These are phyloP conservation scores for Gasterosteus aculeatus DNA, from an alignment of 2,113 vertebrate species.

Conservation along the genomic window DNA sequence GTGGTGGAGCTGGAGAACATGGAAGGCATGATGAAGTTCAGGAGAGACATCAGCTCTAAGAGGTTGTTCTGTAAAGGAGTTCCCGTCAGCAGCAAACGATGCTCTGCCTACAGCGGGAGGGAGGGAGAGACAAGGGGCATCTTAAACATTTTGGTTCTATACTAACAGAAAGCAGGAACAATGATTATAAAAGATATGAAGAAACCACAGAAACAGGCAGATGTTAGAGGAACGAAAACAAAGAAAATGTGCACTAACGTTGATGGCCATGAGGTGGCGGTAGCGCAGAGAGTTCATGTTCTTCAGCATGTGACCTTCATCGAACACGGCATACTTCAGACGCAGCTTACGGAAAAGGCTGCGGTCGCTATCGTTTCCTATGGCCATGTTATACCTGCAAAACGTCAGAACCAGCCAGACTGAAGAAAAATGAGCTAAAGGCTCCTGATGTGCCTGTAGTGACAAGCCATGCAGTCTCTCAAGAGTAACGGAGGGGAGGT, in stretches of 20 bases:
- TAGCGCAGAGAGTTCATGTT: constrained; percentile 96
- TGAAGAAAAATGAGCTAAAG: neutral
- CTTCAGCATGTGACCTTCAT: constrained; percentile 99
- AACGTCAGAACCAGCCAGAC: constrained; percentile 5
- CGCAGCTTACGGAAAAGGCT: constrained; percentile 89
- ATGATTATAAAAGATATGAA: neutral
- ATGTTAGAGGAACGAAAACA: neutral
- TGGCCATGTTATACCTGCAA: constrained; percentile 90
- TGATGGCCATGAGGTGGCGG: constrained; percentile 95
- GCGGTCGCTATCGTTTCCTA: constrained; percentile 90
- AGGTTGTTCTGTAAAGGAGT: constrained; percentile 97
- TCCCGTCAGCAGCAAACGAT: constrained; percentile 92
- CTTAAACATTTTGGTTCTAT: neutral
- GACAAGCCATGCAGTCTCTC: neutral
- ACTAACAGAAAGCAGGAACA: neutral
- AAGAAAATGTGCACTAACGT: constrained; percentile 68
- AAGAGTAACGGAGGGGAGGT: neutral
- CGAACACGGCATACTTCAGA: constrained; percentile 92
- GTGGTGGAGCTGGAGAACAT: constrained; percentile 95
- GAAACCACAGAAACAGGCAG: neutral
- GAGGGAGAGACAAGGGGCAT: neutral
- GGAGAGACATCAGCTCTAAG: constrained; percentile 93
- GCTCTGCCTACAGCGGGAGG: constrained; percentile 83
- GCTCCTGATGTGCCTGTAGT: neutral
- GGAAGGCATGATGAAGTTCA: constrained; percentile 99